Conservation (phyloP, 2,797 vertebrate species). For the Neosilurus hyrtlii region DNA sequence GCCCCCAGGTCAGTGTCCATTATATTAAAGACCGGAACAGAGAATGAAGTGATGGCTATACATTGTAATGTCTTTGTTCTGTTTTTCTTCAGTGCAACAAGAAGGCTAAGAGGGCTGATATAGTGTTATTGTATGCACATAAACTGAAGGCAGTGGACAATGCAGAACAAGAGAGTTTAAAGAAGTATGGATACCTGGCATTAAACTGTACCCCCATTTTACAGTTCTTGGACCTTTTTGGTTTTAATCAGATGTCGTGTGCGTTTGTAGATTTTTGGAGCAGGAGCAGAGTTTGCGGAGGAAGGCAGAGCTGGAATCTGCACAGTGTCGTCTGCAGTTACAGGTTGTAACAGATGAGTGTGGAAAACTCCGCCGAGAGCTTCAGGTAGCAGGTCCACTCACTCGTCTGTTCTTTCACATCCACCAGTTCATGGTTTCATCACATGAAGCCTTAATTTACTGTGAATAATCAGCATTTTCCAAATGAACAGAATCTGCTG, state of each 20-base stretch:
- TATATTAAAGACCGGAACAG: not conserved
- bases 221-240: not conserved
- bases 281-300: conserved; percentile 82
- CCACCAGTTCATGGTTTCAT: not conserved
- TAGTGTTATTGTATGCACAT: conserved; percentile 88
- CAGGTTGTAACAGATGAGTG: conserved; percentile 85
- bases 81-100: conserved; percentile 85
- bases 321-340: conserved; percentile 86
- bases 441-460: not conserved
- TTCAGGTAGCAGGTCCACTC: conserved; percentile 74
- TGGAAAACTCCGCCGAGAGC: conserved; percentile 77
- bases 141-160: conserved; percentile 87
- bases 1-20: conserved; percentile 83
- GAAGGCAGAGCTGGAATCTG: conserved; percentile 88
- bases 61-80: not conserved
- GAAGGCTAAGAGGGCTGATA: conserved; percentile 87
- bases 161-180: conserved; percentile 84
- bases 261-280: conserved; percentile 75
- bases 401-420: not conserved
- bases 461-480: not conserved
- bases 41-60: not conserved
- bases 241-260: not conserved
- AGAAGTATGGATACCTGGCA: conserved; percentile 71
- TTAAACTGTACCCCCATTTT: not conserved
- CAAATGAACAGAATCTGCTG: not conserved